A percentile compares a stretch with the other conserved stretches of the same genome.
Evolutionary conservation across 2,113 vertebrate species (phyloP).

Genomic region (Dascyllus trimaculatus): DNA sequence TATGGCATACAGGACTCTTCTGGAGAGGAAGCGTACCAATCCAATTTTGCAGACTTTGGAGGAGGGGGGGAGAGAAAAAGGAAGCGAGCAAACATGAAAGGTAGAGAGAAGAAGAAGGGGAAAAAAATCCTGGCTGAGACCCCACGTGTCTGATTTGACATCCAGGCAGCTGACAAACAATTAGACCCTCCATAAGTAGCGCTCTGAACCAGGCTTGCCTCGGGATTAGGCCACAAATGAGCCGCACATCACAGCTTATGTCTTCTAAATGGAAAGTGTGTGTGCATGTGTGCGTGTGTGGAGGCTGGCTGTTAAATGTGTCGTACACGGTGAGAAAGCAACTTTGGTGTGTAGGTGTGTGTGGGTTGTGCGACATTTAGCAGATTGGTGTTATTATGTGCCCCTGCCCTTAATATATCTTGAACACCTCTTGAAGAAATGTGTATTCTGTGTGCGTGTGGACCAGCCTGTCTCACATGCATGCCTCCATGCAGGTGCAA

Average conservation of each 20-base stretch:
- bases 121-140: constrained; percentile 76
- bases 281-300: constrained; percentile 39
- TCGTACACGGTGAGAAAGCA: constrained; percentile 46
- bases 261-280: constrained; percentile 62
- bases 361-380: constrained; percentile 74
- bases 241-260: constrained; percentile 71
- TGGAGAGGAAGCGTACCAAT: constrained; percentile 77
- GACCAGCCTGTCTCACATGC: constrained; percentile 1
- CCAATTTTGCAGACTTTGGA: constrained; percentile 77
- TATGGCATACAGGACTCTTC: constrained; percentile 73
- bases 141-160: constrained; percentile 74
- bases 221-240: constrained; percentile 79
- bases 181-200: constrained; percentile 75
- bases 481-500: constrained; percentile 17
- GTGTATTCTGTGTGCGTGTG: not conserved
- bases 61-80: constrained; percentile 38
- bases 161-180: constrained; percentile 81
- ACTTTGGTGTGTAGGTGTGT: constrained; percentile 60
- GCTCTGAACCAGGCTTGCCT: constrained; percentile 71
- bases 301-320: constrained; percentile 37
- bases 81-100: constrained; percentile 72
- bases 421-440: constrained; percentile 59
- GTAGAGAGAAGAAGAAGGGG: constrained; percentile 14
- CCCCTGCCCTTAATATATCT: constrained; percentile 63
- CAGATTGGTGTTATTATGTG: constrained; percentile 69